Base-by-base conservation (phyloP, 2,113 vertebrate genomes). In the Mormoops blainvillei region DNA sequence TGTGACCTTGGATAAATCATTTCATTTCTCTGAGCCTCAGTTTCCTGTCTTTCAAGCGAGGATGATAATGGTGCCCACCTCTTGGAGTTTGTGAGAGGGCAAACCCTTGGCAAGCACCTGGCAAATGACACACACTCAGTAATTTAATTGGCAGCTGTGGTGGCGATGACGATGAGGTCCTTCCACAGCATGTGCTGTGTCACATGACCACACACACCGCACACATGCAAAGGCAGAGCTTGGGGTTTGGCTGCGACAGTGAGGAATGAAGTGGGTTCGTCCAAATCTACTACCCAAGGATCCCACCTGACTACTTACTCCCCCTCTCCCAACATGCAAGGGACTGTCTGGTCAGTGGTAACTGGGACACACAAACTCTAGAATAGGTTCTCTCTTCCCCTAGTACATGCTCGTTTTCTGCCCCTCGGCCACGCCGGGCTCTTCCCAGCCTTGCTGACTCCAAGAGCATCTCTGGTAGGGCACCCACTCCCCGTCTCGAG, bases 281-380 rank as follows among this genome's bases (percentile, higher is more conserved):
- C 65, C 31, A 5, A 19, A 73, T 45, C 24, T 15, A 4, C 63
- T 43, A 24, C 33, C 71, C 45, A 4, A 48, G 33, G 8, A 15
- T 19, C 36, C 70, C 16, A 1, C 43, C 84, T n/a, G 10, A 33
- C 1, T 3, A 7, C 2, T 36, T 7, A 2, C 36, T 4, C 19
- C 70, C 5, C 15, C 9, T 54, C 10, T 45, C 4, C 2, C 36
- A 0, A 0, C 5, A 1, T 11, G 24, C 36, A 56, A n/a, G n/a
- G 33, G 43, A 0, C 26, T 22, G 33, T 1, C 12, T 15, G 38
- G 52, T 36, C 9, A 0, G 31, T 45, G 36, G 50, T 14, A 28
- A 36, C 71, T 33, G 15, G 50, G 45, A 36, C 50, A 8, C 22
- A 8, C 58, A 26, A 24, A 54, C 28, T 19, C 63, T 8, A 16